Evolutionary conservation across 1,140 invertebrate genomes (phyloP), one percentile per base, ranked within the genome.

Genomic region (Pollicipes pollicipes): DNA sequence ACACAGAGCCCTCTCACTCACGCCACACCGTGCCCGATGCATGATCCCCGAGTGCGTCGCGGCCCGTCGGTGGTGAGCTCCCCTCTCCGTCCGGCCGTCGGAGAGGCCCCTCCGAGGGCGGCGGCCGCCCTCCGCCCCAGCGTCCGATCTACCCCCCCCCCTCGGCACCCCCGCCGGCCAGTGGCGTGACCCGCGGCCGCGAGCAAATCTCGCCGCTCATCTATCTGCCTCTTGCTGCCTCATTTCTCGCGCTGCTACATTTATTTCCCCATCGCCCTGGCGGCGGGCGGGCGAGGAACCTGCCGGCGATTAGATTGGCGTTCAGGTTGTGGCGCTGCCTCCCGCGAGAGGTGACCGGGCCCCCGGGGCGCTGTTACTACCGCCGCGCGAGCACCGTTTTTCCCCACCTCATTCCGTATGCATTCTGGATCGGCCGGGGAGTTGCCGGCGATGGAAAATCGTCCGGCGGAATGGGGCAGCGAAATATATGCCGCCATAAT

Each of bases 401-500:
- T 58, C 45, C 45, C 45, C 45, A 21, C 6, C 45, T 58, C 45
- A 58, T 58, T 58, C 45, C 45, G 45, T 58, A 58, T 58, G 45
- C 45, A 58, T 58, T 58, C 45, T 58, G 45, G 45, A 58, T 58
- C 45, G 45, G 6, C 45, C 45, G 2, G 45, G 45, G 45, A 58
- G 45, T 58, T 58, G 45, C 45, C 17, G n/a, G 45, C 45, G 45
- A 58, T 58, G 45, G 45, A 58, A 58, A 58, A 58, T 58, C 45
- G 45, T 58, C 45, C 35, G 13, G 45, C 45, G 24, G 45, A 58
- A 58, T 58, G 45, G 45, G 45, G 45, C 24, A 58, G 45, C 45
- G 45, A 58, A 58, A 58, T 58, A 58, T 58, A 58, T 58, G 45
- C 45, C 45, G 45, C 45, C 45, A 58, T 58, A 58, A 58, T 58